phyloP scores from a whole-genome alignment of 1,140 invertebrate species.

The Kradibia gibbosae region DNA sequence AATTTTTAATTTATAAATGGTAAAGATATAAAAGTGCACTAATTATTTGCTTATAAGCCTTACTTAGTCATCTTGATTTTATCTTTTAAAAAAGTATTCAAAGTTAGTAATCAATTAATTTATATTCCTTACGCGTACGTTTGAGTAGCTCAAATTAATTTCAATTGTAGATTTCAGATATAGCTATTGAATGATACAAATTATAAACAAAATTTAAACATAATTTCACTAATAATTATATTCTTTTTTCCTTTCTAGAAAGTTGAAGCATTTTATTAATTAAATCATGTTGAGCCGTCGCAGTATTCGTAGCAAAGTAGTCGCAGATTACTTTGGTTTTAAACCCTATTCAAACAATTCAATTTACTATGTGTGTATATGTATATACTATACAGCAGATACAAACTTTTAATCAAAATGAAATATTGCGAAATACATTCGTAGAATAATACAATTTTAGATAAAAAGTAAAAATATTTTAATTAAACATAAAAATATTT shows the following conservation, averaged over 20 bases:
- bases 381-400: neutral
- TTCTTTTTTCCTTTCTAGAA: slow-evolving; percentile 6
- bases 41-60: neutral
- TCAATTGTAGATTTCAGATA: too few relatives aligned
- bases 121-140: neutral
- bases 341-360: slow-evolving; percentile 37
- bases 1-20: too few relatives aligned
- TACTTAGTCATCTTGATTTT: neutral
- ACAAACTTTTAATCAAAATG: slow-evolving; percentile 32
- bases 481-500: slow-evolving; percentile 1
- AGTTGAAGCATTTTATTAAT: slow-evolving; percentile 18
- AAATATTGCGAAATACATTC: slow-evolving; percentile 23
- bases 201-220: too few relatives aligned
- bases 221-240: neutral
- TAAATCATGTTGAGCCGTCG: slow-evolving; percentile 17
- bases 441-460: slow-evolving; percentile 22
- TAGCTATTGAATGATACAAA: too few relatives aligned
- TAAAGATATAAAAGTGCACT: neutral
- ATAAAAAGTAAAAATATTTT: slow-evolving; percentile 15
- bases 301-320: too few relatives aligned
- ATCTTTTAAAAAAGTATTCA: neutral
- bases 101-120: neutral
- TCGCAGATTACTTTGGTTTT: slow-evolving; percentile 31
- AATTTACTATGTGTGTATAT: slow-evolving; percentile 28
- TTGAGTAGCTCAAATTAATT: neutral